A percentile compares a stretch with the other conserved stretches of the same genome.
Evolutionary conservation across 2,888 invertebrate species (phyloP).

Genomic region (Cephus runcator): DNA sequence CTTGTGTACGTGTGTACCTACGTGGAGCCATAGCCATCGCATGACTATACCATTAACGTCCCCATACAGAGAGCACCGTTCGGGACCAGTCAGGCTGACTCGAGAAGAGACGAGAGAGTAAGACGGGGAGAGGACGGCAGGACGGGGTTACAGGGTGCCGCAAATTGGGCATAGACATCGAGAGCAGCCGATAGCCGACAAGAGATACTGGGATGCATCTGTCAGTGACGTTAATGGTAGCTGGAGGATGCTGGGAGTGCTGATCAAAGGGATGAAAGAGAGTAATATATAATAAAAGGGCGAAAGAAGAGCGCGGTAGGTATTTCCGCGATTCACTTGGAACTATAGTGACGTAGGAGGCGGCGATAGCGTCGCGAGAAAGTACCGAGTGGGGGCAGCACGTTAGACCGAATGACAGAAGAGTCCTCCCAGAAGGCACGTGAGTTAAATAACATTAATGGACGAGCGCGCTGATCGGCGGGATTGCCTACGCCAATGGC

Average conservation of each 20-base stretch:
- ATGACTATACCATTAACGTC: conserved; percentile 56
- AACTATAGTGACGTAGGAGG: neutral
- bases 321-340: neutral
- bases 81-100: neutral
- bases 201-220: neutral
- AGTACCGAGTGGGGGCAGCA: neutral
- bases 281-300: neutral
- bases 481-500: conserved; percentile 26
- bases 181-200: neutral
- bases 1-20: neutral
- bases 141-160: neutral
- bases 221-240: neutral
- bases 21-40: conserved; percentile 28
- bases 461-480: conserved; percentile 18
- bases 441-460: neutral
- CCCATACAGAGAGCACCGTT: conserved; percentile 30
- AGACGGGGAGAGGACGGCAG: conserved; percentile 23
- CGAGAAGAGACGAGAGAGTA: neutral
- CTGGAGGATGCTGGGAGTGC: conserved; percentile 4
- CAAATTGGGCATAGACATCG: neutral
- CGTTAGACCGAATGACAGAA: neutral
- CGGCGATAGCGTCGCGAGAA: neutral
- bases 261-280: conserved; percentile 12
- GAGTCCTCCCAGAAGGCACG: neutral
- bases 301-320: conserved; percentile 5